Evolutionary conservation across 2,113 vertebrate genomes (phyloP).

Genomic region (Carlito syrichta): DNA sequence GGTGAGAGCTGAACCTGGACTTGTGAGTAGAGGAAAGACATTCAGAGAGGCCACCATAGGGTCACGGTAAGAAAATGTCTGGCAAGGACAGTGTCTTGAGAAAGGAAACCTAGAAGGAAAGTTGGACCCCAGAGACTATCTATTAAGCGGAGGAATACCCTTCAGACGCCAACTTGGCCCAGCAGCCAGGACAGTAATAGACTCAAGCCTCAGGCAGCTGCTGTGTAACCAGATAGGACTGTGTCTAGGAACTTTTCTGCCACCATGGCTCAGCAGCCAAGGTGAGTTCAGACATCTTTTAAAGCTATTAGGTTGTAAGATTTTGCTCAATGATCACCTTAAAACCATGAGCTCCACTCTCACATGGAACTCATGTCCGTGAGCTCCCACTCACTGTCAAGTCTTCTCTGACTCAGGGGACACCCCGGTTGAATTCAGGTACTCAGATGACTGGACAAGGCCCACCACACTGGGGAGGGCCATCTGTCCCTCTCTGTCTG

Average conservation of each 20-base stretch:
- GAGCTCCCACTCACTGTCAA: accelerated
- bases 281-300: not conserved
- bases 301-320: not conserved
- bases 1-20: accelerated
- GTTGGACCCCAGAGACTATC: not conserved
- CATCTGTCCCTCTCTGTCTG: not conserved
- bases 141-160: not conserved
- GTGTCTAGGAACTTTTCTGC: not conserved
- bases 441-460: not conserved
- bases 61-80: not conserved
- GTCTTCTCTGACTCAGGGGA: not conserved
- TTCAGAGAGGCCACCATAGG: accelerated
- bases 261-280: accelerated
- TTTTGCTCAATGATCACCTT: accelerated
- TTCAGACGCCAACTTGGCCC: not conserved
- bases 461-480: not conserved
- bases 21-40: accelerated
- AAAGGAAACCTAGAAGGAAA: not conserved
- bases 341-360: not conserved
- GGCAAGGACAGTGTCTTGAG: not conserved
- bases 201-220: not conserved
- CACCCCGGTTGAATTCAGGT: not conserved
- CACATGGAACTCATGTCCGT: accelerated
- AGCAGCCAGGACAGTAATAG: accelerated
- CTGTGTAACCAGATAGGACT: accelerated